phyloP scores from a whole-genome alignment of 2,113 vertebrate genomes.

The Gobius niger region DNA sequence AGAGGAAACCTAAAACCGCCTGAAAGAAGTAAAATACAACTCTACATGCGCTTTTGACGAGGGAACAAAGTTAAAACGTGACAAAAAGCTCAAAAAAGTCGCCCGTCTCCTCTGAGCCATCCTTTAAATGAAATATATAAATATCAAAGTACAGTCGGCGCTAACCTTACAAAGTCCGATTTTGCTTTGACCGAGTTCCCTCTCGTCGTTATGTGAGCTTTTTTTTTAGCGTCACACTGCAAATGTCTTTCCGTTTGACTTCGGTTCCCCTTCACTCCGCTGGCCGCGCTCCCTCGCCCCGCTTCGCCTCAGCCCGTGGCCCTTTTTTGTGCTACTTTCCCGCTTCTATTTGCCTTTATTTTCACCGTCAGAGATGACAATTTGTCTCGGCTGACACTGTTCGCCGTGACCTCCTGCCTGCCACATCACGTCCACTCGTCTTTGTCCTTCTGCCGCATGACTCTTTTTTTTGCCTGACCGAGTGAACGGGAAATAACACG shows the following conservation, averaged over 20 bases:
- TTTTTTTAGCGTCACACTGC: not conserved
- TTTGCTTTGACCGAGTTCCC: not conserved
- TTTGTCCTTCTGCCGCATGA: constrained; percentile 31
- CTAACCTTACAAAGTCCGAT: not conserved
- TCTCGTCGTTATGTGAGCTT: not conserved
- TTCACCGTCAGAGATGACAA: constrained; percentile 43
- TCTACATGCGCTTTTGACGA: no score
- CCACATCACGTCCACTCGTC: constrained; percentile 36
- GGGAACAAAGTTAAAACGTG: no score
- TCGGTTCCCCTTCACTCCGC: constrained; percentile 14
- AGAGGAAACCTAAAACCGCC: no score
- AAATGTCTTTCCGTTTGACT: not conserved
- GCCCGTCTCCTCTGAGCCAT: no score
- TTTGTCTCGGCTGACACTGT: constrained; percentile 38
- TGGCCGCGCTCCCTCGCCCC: constrained; percentile 8
- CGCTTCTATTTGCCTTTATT: constrained; percentile 39
- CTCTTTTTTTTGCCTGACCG: not conserved
- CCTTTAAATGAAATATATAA: no score
- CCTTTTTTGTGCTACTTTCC: constrained; percentile 8
- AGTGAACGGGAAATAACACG: no score
- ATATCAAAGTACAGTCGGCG: no score
- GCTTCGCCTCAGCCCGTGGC: not conserved
- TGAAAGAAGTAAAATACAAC: no score
- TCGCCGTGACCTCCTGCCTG: constrained; percentile 32
- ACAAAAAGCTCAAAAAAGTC: no score